Base-by-base conservation (phyloP, 2,113 vertebrate genomes). In the Clinocottus analis region DNA sequence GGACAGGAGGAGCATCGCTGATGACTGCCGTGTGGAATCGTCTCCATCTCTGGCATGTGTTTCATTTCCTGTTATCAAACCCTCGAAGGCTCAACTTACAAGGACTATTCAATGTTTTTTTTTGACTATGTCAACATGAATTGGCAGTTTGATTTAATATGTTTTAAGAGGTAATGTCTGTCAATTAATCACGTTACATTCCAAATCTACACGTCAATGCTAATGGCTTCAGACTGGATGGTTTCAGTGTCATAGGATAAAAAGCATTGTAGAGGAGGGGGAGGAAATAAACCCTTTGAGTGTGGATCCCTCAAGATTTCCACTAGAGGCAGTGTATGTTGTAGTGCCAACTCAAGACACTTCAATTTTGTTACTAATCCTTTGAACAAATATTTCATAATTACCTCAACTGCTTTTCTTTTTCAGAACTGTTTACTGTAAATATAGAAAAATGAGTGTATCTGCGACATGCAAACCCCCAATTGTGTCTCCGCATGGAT, bases 381-480 rank as follows among this genome's bases (percentile, higher is more conserved):
- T 67, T 35, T 51, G 37, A 83, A 16, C 58, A 66, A 19, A 68
- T 51, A 45, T 72, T 63, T 79, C 5, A 51, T 62, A 61, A 61
- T 82, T 39, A 85, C 76, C 74, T 83, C 74, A 85, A 21, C 14
- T 70, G 47, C 37, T 80, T 75, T 70, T 55, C n/a, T 59, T 37
- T 25, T 63, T 45, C 25, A 4, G n/a, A 65, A 33, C 45, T 63
- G 53, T 35, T 11, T n/a, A 17, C 61, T 59, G 10, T 68, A 61
- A 65, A 51, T 43, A 8, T 9, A 37, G 7, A 37, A 37, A 37
- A 14, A 4, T 43, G 14, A 43, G 4, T 16, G 5, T 47, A n/a
- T 64, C 13, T 65, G 41, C 58, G 27, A 49, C 10, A 29, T 67
- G 37, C 9, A n/a, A 31, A 31, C 55, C 25, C 23, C 7, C 9